Base-by-base conservation (phyloP, 2,888 invertebrate species). In the Fragum sueziense region DNA sequence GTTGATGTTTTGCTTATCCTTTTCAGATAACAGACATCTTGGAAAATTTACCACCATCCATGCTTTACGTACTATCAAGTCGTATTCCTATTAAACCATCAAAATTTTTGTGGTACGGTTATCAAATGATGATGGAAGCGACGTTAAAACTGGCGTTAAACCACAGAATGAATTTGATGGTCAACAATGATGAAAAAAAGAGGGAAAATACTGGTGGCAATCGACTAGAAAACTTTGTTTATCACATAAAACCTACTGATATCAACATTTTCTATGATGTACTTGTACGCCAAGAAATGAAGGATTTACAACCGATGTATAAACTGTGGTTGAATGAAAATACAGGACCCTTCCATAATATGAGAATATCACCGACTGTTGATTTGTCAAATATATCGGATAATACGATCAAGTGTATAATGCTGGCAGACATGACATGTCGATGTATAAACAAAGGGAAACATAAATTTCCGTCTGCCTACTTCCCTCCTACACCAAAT, bases 391-490 rank as follows among this genome's bases (percentile, higher is more conserved):
- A 33, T 6, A 31, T 31, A 11, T 33, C 31, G 0, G 33, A 47
- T 14, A 61, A 34, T 31, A n/a, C n/a, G 61, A 33, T 33, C 20
- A 68, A 68, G 37, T 68, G 70, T 54, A 70, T 70, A 11, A n/a
- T 70, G 14, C 33, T 54, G 4, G 52, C 70, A 22, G 70, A 70
- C 34, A 52, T 52, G 25, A 22, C 34, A 2, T 14, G 72, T 73
- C 33, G 76, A 51, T 52, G 65, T 52, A 59, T 76, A 3, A 41
- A 22, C 31, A 80, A 67, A 57, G 37, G 7, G 7, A 3, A 51
- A 4, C 29, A 34, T 27, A 20, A 34, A 9, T 80, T 80, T 31
- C 79, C 79, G 9, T 22, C 34, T 41, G 72, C 65, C 27, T 80
- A 75, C 62, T 65, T 65, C n/a, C 65, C 62, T 20, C 62, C 62